Conservation (phyloP, 1,140 invertebrate species). For the Heliconius eleuchia region DNA sequence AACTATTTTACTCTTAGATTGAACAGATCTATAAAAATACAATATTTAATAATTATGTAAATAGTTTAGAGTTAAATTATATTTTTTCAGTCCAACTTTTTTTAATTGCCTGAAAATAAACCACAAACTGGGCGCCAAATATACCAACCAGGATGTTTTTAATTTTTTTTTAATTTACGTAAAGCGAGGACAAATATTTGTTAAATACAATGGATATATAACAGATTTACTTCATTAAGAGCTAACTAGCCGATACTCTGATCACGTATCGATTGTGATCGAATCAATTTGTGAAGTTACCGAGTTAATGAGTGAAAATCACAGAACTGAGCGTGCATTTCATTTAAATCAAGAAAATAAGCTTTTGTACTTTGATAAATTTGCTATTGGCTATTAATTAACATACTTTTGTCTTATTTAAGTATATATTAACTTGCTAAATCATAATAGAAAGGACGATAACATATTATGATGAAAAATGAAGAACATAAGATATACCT, state of each 20-base stretch:
- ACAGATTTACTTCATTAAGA: conserved; percentile 18
- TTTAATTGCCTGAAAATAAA: background rate
- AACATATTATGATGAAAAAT: too few species aligned
- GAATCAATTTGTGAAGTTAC: conserved; percentile 6
- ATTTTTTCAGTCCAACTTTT: background rate
- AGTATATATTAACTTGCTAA: too few species aligned
- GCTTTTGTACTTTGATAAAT: background rate
- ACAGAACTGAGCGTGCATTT: background rate
- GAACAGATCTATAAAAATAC: too few species aligned
- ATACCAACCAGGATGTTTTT: background rate
- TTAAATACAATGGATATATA: conserved; percentile 1
- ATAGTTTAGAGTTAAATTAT: too few species aligned
- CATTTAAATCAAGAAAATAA: background rate
- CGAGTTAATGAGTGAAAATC: conserved; percentile 1
- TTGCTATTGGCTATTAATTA: background rate
- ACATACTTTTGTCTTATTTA: too few species aligned
- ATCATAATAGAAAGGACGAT: too few species aligned
- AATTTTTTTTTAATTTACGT: background rate
- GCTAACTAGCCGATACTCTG: conserved; percentile 18
- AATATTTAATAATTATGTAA: too few species aligned
- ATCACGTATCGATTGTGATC: conserved; percentile 19
- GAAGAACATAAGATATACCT: too few species aligned
- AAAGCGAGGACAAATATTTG: background rate
- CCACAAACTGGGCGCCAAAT: background rate
- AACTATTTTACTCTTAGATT: too few species aligned